Conservation (phyloP, 2,797 vertebrate species). For the Eleutherodactylus coqui region DNA sequence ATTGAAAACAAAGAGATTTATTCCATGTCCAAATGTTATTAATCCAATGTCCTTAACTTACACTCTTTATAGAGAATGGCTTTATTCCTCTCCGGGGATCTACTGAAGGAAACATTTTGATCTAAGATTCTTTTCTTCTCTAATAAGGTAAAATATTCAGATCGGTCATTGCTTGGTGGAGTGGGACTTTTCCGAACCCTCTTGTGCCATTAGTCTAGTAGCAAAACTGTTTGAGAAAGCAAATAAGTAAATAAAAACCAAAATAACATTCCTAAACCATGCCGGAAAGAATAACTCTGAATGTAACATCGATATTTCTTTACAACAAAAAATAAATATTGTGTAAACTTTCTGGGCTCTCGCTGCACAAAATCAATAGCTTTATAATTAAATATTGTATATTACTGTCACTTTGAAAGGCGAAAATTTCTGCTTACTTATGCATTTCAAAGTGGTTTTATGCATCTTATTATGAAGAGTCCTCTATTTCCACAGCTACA, state of each 20-base stretch:
- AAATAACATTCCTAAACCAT: conserved; percentile 52
- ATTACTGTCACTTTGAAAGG: conserved; percentile 62
- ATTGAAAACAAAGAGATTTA: conserved; percentile 27
- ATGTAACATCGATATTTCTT: conserved; percentile 62
- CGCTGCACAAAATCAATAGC: conserved; percentile 61
- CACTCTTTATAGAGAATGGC: conserved; percentile 49
- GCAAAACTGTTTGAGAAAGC: conserved; percentile 51
- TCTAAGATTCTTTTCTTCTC: conserved; percentile 40
- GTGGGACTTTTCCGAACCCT: conserved; percentile 50
- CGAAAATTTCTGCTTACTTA: conserved; percentile 61
- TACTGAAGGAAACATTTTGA: conserved; percentile 46
- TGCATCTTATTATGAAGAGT: conserved; percentile 52
- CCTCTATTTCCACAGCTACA: conserved; percentile 16
- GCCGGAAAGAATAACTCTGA: conserved; percentile 54
- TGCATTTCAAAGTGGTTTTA: conserved; percentile 58
- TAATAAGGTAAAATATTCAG: conserved; percentile 57
- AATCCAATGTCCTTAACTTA: conserved; percentile 51
- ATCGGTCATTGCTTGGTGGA: conserved; percentile 19
- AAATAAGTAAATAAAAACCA: conserved; percentile 59
- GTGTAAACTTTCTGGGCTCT: conserved; percentile 62
- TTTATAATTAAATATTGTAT: conserved; percentile 65
- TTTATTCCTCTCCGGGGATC: conserved; percentile 48
- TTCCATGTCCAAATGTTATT: conserved; percentile 42
- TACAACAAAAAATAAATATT: conserved; percentile 64
- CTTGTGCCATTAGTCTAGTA: conserved; percentile 46